Conservation (phyloP, 2,888 invertebrate genomes). For the Lithosia quadra region DNA sequence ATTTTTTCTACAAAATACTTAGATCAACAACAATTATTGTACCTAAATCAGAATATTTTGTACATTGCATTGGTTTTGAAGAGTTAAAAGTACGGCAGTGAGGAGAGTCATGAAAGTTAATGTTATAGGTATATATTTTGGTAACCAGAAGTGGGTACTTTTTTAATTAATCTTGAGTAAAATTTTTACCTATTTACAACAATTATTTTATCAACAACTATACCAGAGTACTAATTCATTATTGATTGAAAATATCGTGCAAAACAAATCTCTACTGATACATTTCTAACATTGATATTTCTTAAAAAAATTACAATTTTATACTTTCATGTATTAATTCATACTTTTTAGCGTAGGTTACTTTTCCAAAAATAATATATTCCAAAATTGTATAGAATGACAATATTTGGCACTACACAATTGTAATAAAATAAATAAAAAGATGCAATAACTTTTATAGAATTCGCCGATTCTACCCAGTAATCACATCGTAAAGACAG, state of each 20-base stretch:
- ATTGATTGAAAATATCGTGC: background rate
- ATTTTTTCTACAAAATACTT: background rate
- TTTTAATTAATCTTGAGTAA: background rate
- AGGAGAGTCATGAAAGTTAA: constrained; percentile 17
- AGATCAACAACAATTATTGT: background rate
- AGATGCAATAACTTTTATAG: constrained; percentile 8
- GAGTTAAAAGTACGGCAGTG: constrained; percentile 44
- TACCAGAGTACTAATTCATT: background rate
- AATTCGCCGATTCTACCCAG: constrained; percentile 9
- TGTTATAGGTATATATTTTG: background rate
- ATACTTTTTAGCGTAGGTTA: background rate
- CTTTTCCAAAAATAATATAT: constrained; percentile 17
- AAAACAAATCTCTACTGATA: background rate
- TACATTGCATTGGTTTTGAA: constrained; percentile 38
- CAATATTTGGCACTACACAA: constrained; percentile 63
- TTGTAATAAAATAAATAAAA: constrained; percentile 23
- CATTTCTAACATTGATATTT: background rate
- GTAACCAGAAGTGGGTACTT: background rate
- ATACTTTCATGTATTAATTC: background rate
- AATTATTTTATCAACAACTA: background rate
- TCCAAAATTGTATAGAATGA: constrained; percentile 49
- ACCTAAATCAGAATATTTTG: constrained; percentile 6
- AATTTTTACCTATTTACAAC: background rate
- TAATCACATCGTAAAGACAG: constrained; percentile 13
- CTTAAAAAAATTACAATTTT: background rate